phyloP scores from a whole-genome alignment of 2,797 vertebrate genomes.

The Emys orbicularis region DNA sequence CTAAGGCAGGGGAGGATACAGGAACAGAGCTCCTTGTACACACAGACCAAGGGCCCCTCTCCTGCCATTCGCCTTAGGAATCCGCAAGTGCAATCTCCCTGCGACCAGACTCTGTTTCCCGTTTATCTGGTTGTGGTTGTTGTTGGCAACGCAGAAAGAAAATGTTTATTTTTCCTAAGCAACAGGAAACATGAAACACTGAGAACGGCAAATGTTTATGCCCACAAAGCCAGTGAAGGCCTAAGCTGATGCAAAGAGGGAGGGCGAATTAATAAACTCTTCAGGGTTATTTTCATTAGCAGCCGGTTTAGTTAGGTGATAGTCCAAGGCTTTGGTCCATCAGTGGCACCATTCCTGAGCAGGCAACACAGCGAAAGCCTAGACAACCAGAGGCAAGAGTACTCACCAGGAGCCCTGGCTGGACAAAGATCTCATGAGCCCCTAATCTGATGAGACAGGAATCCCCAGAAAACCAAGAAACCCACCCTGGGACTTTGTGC shows the following conservation, averaged over 20 bases:
- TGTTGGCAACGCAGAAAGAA: slow-evolving; percentile 61
- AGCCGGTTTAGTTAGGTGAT: slow-evolving; percentile 67
- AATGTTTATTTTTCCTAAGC: slow-evolving; percentile 76
- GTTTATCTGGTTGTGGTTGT: slow-evolving; percentile 55
- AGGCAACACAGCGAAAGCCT: slow-evolving; percentile 50
- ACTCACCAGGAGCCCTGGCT: slow-evolving; percentile 21
- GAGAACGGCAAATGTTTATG: slow-evolving; percentile 54
- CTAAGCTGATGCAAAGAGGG: slow-evolving; percentile 26
- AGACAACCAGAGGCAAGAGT: slow-evolving; percentile 30
- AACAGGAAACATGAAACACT: slow-evolving; percentile 46
- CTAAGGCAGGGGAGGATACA: background rate
- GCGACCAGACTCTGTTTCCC: slow-evolving; percentile 57
- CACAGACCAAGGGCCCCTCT: background rate
- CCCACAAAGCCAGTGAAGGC: slow-evolving; percentile 38
- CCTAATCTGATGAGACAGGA: slow-evolving; percentile 57
- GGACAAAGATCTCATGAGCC: slow-evolving; percentile 44
- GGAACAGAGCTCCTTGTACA: rapidly evolving
- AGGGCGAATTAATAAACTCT: slow-evolving; percentile 63
- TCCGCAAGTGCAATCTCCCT: slow-evolving; percentile 20
- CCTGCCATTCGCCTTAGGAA: background rate
- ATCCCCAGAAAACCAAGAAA: slow-evolving; percentile 25
- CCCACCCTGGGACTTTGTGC: background rate
- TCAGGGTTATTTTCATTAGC: slow-evolving; percentile 55
- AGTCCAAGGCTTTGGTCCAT: slow-evolving; percentile 46
- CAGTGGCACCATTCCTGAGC: slow-evolving; percentile 18